Evolutionary conservation across 2,113 vertebrate species (phyloP).

Genomic region (Balaenoptera acutorostrata): DNA sequence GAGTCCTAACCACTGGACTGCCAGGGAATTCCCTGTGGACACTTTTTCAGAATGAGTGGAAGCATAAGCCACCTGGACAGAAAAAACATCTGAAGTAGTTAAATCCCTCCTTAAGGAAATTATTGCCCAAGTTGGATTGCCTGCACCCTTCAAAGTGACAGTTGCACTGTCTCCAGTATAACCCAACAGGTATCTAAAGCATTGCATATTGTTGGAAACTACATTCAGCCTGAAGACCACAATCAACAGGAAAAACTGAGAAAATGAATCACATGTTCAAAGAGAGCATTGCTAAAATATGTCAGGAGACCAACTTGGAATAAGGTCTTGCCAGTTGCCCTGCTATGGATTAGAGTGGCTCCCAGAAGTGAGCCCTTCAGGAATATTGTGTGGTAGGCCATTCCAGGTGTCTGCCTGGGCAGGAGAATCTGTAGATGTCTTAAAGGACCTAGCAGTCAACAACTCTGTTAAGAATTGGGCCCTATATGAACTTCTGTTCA

Average conservation of each 20-base stretch:
- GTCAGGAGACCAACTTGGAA: not conserved
- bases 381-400: not conserved
- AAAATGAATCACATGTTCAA: not conserved
- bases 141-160: not conserved
- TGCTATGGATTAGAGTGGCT: not conserved
- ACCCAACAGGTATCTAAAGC: not conserved
- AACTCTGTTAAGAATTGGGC: not conserved
- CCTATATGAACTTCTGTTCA: not conserved
- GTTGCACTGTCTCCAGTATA: not conserved
- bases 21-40: not conserved
- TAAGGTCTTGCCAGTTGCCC: not conserved
- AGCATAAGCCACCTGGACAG: not conserved
- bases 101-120: not conserved
- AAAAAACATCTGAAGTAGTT: not conserved
- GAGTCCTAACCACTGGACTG: not conserved
- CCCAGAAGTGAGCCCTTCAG: not conserved
- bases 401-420: not conserved
- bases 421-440: not conserved
- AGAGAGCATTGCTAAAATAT: not conserved
- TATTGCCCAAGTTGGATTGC: not conserved
- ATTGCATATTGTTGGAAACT: no score
- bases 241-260: not conserved
- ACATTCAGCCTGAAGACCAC: not conserved
- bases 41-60: not conserved
- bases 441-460: not conserved